Percentiles rank a stretch among this genome's conserved stretches.
phyloP scores from a whole-genome alignment of 1,140 invertebrate genomes.

The Caenorhabditis brenneri region DNA sequence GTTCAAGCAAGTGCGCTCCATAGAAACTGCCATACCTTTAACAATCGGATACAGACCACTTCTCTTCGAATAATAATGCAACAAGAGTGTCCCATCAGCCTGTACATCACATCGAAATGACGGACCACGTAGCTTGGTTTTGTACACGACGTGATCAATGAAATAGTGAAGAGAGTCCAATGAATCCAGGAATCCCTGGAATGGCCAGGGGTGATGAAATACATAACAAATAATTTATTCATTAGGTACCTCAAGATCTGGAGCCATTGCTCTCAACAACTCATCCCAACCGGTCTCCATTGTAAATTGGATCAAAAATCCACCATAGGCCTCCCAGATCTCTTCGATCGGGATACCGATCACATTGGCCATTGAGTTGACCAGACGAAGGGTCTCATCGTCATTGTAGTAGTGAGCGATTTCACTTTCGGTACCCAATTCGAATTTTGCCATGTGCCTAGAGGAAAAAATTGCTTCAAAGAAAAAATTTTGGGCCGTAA shows the following conservation, averaged over 20 bases:
- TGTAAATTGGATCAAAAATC: slow-evolving; percentile 70
- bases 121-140: slow-evolving; percentile 68
- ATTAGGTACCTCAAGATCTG: slow-evolving; percentile 64
- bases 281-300: slow-evolving; percentile 71
- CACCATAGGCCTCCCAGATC: slow-evolving; percentile 70
- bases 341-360: slow-evolving; percentile 69
- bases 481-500: no score
- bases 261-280: slow-evolving; percentile 66
- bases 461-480: no score
- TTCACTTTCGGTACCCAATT: slow-evolving; percentile 68
- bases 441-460: slow-evolving; percentile 70
- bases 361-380: slow-evolving; percentile 65
- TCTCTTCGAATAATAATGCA: slow-evolving; percentile 73
- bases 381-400: slow-evolving; percentile 67
- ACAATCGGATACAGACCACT: slow-evolving; percentile 73
- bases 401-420: slow-evolving; percentile 69
- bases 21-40: slow-evolving; percentile 65
- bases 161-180: slow-evolving; percentile 68
- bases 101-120: slow-evolving; percentile 72
- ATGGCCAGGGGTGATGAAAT: not conserved
- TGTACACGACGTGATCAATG: slow-evolving; percentile 69
- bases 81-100: slow-evolving; percentile 68
- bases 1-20: no score
- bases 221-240: no score
- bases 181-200: slow-evolving; percentile 66